Evolutionary conservation across 2,113 vertebrate genomes (phyloP).

Genomic region (Cynocephalus volans): DNA sequence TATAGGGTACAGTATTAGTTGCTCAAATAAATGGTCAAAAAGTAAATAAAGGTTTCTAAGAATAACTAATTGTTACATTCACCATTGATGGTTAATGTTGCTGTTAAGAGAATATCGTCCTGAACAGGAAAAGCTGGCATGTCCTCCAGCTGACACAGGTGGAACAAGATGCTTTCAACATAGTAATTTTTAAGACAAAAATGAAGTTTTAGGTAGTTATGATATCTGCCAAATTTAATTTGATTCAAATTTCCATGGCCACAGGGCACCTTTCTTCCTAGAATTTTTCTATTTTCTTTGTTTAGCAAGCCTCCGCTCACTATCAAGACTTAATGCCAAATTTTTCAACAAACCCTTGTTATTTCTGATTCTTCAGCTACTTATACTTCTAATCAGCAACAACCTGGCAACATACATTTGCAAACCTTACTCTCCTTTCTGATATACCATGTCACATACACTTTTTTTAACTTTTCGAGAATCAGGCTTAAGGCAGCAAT

Average conservation of each 20-base stretch:
- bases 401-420: neutral
- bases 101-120: neutral
- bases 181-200: neutral
- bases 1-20: neutral
- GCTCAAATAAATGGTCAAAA: neutral
- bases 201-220: neutral
- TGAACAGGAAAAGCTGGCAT: neutral
- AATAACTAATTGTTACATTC: neutral
- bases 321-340: neutral
- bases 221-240: conserved; percentile 3
- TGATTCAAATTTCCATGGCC: conserved; percentile 33
- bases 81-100: neutral
- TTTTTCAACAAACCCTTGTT: conserved; percentile 36
- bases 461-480: neutral
- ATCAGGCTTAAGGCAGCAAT: neutral
- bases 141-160: neutral
- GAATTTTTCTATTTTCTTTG: conserved; percentile 61
- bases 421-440: neutral
- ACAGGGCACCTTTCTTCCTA: conserved; percentile 24
- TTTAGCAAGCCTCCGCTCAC: neutral
- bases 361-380: neutral
- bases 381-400: neutral
- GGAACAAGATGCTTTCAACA: neutral
- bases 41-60: neutral
- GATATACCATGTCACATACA: neutral